Conservation (phyloP, 2,797 vertebrate genomes). For the Lates japonicus region DNA sequence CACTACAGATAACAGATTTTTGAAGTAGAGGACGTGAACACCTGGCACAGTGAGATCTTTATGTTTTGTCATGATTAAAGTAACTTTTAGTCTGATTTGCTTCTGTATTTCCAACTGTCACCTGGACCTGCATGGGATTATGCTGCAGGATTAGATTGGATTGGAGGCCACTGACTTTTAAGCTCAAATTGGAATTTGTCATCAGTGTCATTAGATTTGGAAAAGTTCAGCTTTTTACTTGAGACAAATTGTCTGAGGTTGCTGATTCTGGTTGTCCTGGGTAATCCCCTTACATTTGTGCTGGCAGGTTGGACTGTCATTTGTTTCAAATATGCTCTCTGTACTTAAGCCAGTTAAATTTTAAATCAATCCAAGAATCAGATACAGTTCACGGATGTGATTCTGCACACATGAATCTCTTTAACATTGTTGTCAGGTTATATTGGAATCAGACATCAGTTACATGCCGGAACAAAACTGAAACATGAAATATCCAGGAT, state of each 20-base stretch:
- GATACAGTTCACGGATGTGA: neutral
- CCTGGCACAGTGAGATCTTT: neutral
- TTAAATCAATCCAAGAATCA: neutral
- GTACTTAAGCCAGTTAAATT: neutral
- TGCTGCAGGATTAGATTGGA: constrained; percentile 7
- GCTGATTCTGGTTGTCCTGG: neutral
- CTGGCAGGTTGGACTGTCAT: neutral
- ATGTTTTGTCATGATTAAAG: neutral
- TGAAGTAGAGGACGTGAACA: neutral
- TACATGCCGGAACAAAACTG: neutral
- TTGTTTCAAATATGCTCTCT: neutral
- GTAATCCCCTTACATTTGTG: neutral
- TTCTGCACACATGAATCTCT: neutral
- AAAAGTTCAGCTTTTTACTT: neutral
- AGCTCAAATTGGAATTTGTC: neutral
- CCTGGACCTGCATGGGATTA: constrained; percentile 12
- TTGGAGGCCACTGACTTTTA: neutral
- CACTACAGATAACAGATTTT: neutral
- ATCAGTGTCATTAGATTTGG: neutral
- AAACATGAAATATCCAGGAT: neutral
- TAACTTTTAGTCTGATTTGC: neutral
- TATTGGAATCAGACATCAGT: neutral
- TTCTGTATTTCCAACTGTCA: constrained; percentile 6
- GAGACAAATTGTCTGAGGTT: neutral
- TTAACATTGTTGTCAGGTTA: neutral